Conservation (phyloP, 2,888 invertebrate genomes). For the Lycia hirtaria region DNA sequence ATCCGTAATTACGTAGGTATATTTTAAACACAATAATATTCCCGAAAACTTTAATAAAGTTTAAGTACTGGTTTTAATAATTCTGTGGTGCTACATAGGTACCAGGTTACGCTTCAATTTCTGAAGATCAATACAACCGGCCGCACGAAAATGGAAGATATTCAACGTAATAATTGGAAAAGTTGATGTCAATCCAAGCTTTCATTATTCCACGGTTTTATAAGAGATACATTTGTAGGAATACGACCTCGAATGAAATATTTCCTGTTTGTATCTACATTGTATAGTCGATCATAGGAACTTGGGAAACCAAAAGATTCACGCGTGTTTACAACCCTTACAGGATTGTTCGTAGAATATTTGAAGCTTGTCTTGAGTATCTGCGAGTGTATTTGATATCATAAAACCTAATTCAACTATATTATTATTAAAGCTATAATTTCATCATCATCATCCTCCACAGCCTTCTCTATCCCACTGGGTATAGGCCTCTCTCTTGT, state of each 20-base stretch:
- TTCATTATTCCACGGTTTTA: constrained; percentile 7
- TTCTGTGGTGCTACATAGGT: not conserved
- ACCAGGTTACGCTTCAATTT: constrained; percentile 5
- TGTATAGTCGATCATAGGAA: not conserved
- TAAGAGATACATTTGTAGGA: not conserved
- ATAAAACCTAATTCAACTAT: not conserved
- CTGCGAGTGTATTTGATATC: not conserved
- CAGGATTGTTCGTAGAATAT: not conserved
- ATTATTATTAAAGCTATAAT: not conserved
- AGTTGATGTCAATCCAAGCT: constrained; percentile 21
- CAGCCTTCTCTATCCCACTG: too few species aligned
- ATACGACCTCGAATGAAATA: not conserved
- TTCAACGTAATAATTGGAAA: constrained; percentile 28
- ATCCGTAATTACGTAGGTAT: too few species aligned
- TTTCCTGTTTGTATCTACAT: not conserved
- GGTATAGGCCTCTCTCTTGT: too few species aligned
- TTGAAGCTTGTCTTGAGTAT: not conserved
- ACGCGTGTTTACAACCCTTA: not conserved
- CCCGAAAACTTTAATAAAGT: not conserved
- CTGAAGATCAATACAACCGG: constrained; percentile 21
- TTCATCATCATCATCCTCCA: too few species aligned
- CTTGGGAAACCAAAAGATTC: not conserved
- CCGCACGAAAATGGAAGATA: constrained; percentile 13
- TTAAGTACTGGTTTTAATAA: not conserved
- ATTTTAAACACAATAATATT: too few species aligned